Conservation (phyloP, 2,888 invertebrate species). For the Molanna angustata region DNA sequence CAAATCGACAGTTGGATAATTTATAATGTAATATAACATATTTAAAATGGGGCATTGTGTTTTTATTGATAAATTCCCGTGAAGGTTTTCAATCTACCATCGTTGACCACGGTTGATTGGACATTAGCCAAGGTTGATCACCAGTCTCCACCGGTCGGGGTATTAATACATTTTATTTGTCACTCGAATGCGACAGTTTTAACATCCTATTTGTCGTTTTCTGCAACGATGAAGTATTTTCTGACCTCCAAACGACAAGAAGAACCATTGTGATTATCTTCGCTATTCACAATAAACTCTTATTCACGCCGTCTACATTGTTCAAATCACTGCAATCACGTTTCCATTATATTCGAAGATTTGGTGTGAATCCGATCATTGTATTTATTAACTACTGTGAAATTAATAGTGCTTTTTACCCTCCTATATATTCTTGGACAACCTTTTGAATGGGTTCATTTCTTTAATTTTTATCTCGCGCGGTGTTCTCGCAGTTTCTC, state of each 20-base stretch:
- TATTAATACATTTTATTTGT: too few species aligned
- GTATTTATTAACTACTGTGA: slow-evolving; percentile 49
- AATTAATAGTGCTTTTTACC: slow-evolving; percentile 45
- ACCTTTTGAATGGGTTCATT: slow-evolving; percentile 21
- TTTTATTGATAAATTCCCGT: background rate
- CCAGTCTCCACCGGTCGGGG: background rate
- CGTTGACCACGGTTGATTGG: slow-evolving; percentile 3
- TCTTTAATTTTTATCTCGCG: slow-evolving; percentile 18
- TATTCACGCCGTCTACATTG: slow-evolving; percentile 23
- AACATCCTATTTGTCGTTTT: too few species aligned
- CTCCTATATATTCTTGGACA: slow-evolving; percentile 22
- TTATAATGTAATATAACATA: too few species aligned
- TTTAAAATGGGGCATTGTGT: background rate
- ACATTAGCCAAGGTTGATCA: background rate
- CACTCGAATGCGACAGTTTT: too few species aligned
- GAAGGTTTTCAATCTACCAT: slow-evolving; percentile 5
- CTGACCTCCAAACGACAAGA: slow-evolving; percentile 28
- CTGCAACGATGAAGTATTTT: too few species aligned
- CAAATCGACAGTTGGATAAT: too few species aligned
- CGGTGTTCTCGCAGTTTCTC: background rate
- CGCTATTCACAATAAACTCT: slow-evolving; percentile 24
- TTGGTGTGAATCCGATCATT: slow-evolving; percentile 54
- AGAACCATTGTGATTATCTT: slow-evolving; percentile 25
- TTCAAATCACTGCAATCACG: slow-evolving; percentile 24
- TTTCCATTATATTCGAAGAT: slow-evolving; percentile 39